phyloP scores from a whole-genome alignment of 2,888 invertebrate species.

The Polyommatus icarus region DNA sequence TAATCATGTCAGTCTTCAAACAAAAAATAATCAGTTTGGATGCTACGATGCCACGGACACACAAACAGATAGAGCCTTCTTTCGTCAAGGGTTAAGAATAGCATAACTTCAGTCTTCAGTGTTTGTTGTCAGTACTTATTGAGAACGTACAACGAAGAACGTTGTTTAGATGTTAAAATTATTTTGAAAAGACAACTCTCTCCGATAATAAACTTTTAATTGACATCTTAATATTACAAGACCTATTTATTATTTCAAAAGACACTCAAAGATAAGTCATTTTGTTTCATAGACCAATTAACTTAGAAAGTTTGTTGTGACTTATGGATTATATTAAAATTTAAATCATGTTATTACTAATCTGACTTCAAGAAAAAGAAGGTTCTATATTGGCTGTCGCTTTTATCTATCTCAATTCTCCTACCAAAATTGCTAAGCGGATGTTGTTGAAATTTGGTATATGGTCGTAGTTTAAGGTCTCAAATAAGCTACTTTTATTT shows the following conservation, averaged over 20 bases:
- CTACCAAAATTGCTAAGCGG: too few relatives aligned
- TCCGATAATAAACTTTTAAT: neutral
- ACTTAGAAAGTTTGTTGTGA: neutral
- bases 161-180: neutral
- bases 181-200: neutral
- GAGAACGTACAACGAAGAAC: too few relatives aligned
- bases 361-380: neutral
- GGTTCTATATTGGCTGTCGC: neutral
- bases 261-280: neutral
- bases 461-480: too few relatives aligned
- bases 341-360: neutral
- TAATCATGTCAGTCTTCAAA: too few relatives aligned
- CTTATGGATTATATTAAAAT: neutral
- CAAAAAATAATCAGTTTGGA: too few relatives aligned
- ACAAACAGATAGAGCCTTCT: too few relatives aligned
- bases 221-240: neutral
- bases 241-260: slow-evolving; percentile 9
- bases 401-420: too few relatives aligned
- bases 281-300: neutral
- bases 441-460: too few relatives aligned
- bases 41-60: too few relatives aligned
- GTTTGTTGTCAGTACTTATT: neutral
- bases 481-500: too few relatives aligned
- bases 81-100: neutral
- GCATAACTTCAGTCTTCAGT: neutral